A percentile compares a stretch with the other conserved stretches of the same genome.
Evolutionary conservation across 1,140 invertebrate species (phyloP).

Genomic region (Lithobius niger): DNA sequence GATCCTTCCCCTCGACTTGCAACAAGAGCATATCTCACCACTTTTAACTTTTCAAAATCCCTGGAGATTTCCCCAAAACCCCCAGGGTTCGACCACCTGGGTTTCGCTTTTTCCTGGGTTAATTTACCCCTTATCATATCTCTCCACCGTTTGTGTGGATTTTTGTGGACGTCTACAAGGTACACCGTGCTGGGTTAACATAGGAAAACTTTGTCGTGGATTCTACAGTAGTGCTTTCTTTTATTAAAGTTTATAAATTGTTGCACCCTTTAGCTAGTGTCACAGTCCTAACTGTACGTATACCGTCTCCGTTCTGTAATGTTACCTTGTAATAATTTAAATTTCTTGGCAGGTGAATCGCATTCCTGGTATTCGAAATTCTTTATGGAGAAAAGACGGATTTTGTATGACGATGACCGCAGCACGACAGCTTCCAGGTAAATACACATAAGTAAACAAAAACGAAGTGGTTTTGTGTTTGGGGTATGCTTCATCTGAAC

Average conservation of each 20-base stretch:
- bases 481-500: not conserved
- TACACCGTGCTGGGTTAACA: too few relatives aligned
- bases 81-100: too few relatives aligned
- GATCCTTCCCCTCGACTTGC: too few relatives aligned
- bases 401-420: slow-evolving; percentile 1
- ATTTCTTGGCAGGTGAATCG: slow-evolving; percentile 6
- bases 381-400: slow-evolving; percentile 5
- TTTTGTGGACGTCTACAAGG: too few relatives aligned
- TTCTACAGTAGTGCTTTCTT: not conserved
- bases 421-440: slow-evolving; percentile 7
- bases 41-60: too few relatives aligned
- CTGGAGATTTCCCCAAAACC: too few relatives aligned
- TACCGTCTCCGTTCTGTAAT: not conserved
- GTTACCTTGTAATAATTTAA: not conserved
- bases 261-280: not conserved
- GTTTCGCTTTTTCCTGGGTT: too few relatives aligned
- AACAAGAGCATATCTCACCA: too few relatives aligned
- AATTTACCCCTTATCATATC: too few relatives aligned
- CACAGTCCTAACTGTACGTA: not conserved
- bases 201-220: too few relatives aligned
- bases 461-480: not conserved
- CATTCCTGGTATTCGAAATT: slow-evolving; percentile 5
- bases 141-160: too few relatives aligned
- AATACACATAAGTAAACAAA: not conserved
- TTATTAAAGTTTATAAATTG: not conserved